Conservation (phyloP, 2,113 vertebrate species). For the Anoura caudifer region DNA sequence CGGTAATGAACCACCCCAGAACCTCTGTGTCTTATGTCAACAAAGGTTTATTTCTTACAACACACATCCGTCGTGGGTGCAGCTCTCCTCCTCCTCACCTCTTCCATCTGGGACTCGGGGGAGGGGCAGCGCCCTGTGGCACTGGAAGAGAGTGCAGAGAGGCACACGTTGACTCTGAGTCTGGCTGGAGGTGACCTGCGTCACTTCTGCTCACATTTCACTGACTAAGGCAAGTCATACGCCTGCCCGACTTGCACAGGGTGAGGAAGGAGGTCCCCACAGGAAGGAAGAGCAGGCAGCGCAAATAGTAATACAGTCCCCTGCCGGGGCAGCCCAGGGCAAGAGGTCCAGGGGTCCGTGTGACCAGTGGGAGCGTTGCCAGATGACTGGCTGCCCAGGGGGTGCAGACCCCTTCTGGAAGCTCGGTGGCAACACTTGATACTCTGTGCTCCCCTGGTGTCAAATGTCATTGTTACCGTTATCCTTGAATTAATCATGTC, state of each 20-base stretch:
- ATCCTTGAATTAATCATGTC: not conserved
- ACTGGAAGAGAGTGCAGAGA: not conserved
- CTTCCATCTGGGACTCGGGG: not conserved
- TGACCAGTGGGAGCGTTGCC: not conserved
- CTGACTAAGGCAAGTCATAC: not conserved
- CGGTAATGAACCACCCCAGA: not conserved
- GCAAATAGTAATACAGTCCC: not conserved
- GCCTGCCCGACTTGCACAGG: not conserved
- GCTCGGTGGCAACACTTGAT: not conserved
- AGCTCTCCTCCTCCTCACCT: rapidly evolving
- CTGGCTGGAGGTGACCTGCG: not conserved
- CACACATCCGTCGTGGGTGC: rapidly evolving
- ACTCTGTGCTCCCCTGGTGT: not conserved
- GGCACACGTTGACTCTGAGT: not conserved
- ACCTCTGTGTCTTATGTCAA: not conserved
- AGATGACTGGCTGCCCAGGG: not conserved
- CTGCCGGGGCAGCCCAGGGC: rapidly evolving
- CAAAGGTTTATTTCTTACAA: not conserved
- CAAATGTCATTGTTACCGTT: not conserved
- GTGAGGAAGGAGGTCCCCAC: not conserved
- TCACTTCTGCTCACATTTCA: not conserved
- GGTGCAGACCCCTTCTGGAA: not conserved
- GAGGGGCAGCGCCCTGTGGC: not conserved
- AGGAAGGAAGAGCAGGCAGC: not conserved
- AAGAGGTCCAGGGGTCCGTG: not conserved